Evolutionary conservation across 2,113 vertebrate genomes (phyloP).

Genomic region (Menidia beryllina): DNA sequence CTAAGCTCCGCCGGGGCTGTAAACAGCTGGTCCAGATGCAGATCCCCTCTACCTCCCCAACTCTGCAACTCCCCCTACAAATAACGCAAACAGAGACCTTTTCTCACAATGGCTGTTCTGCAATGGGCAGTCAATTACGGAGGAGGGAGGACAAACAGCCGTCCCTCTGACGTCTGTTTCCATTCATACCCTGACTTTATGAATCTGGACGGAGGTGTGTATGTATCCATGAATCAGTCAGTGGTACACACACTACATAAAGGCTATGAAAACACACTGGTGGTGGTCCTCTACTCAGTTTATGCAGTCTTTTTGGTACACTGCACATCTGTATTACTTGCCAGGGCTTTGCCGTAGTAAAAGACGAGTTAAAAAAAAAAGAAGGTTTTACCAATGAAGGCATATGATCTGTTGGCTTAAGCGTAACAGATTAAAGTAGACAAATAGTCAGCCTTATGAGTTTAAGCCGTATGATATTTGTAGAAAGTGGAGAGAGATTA

Average conservation of each 20-base stretch:
- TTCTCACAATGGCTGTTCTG: conserved; percentile 47
- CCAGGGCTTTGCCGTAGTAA: too few species aligned
- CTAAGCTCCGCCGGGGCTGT: conserved; percentile 8
- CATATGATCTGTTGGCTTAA: not conserved
- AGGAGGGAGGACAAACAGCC: conserved; percentile 17
- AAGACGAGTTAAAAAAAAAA: not conserved
- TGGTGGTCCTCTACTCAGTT: not conserved
- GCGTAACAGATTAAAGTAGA: too few species aligned
- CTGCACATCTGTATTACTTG: not conserved
- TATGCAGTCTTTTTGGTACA: conserved; percentile 27
- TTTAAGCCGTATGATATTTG: not conserved
- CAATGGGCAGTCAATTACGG: not conserved
- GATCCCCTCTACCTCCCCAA: conserved; percentile 36
- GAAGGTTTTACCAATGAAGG: not conserved
- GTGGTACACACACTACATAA: not conserved
- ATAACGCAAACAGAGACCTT: conserved; percentile 47
- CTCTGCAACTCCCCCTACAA: conserved; percentile 40
- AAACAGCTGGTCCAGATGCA: conserved; percentile 62
- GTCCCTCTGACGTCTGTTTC: conserved; percentile 35
- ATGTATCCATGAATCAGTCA: conserved; percentile 19
- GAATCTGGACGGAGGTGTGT: conserved; percentile 23
- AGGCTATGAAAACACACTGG: not conserved
- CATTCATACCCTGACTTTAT: conserved; percentile 43
- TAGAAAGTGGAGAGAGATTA: not conserved
- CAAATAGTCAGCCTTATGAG: too few species aligned